Conservation (phyloP, 2,888 invertebrate genomes). For the Steinernema carpocapsae region DNA sequence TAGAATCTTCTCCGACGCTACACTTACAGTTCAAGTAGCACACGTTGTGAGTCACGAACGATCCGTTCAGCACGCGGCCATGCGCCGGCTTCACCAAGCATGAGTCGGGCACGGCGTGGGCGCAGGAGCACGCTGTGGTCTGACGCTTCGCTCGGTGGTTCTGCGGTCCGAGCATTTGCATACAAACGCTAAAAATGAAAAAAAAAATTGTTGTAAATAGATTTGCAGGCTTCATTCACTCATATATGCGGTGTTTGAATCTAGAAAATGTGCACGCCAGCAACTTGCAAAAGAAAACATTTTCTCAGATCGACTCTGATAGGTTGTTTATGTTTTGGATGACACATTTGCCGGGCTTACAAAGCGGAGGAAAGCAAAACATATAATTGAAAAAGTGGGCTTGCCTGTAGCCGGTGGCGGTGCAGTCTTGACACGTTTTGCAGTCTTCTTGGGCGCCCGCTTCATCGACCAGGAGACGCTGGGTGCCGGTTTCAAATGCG, state of each 20-base stretch:
- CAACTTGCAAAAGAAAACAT: slow-evolving; percentile 13
- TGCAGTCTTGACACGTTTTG: slow-evolving; percentile 60
- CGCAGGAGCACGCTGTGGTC: slow-evolving; percentile 38
- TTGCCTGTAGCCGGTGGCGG: slow-evolving; percentile 61
- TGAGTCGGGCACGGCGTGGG: slow-evolving; percentile 40
- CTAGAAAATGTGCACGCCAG: not conserved
- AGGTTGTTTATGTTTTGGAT: not conserved
- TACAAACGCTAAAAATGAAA: slow-evolving; percentile 36
- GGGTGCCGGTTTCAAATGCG: slow-evolving; percentile 10
- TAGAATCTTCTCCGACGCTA: not conserved
- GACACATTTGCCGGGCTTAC: too few relatives aligned
- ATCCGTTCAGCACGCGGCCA: not conserved
- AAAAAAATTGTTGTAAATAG: too few relatives aligned
- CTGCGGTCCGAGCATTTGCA: slow-evolving; percentile 14
- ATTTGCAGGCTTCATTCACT: too few relatives aligned
- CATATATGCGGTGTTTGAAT: not conserved
- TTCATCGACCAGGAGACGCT: slow-evolving; percentile 30
- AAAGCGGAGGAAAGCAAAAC: slow-evolving; percentile 35
- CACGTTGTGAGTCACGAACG: slow-evolving; percentile 16
- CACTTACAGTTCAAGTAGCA: slow-evolving; percentile 29
- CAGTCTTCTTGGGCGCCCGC: slow-evolving; percentile 45
- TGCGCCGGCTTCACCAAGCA: slow-evolving; percentile 33
- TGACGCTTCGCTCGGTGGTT: not conserved
- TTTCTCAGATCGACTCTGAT: slow-evolving; percentile 18
- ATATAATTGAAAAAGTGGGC: not conserved